Base-by-base conservation (phyloP, 2,113 vertebrate genomes). In the Ancistrus triradiatus region DNA sequence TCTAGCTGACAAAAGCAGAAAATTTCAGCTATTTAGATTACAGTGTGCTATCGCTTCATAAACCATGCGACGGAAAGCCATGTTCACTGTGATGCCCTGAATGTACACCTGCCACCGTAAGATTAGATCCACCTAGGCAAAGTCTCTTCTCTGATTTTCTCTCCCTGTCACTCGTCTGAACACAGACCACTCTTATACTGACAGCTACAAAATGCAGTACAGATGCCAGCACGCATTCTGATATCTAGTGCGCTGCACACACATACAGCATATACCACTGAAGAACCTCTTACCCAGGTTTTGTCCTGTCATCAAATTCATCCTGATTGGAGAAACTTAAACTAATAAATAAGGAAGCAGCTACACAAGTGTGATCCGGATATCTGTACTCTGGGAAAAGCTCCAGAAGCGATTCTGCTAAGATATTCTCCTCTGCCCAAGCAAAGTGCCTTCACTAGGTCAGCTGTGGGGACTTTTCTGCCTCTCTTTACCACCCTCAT, bases 81-180 rank as follows among this genome's bases (percentile, higher is more conserved):
- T 65, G 76, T 83, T 3, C 13, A 11, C 11, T 38, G 3, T 3
- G 3, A 38, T 31, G 27, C 3, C 27, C 37, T 43, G 14, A 58
- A 35, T 58, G 55, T 42, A 58, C 22, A 25, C 21, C 21, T 42
- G 19, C 37, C 14, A 11, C n/a, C 37, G 25, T 58, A 44, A 19
- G n/a, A 44, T 59, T 59, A 59, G n/a, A n/a, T 19, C 8, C 11
- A 4, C 38, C 15, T 15, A 4, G 14, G 14, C 19, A 10, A 17
- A 10, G 7, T 19, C 10, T 7, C 22, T 18, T 8, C 10, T 14
- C 19, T 24, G 7, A 31, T 31, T 31, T 31, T 4, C 7, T 31
- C 3, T 3, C 3, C 27, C 27, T 31, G 27, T 4, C 7, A 31
- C 3, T 4, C n/a, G n/a, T n/a, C n/a, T n/a, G n/a, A n/a, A n/a